Evolutionary conservation across 2,797 vertebrate genomes (phyloP).

Genomic region (Hoplostethus atlanticus): DNA sequence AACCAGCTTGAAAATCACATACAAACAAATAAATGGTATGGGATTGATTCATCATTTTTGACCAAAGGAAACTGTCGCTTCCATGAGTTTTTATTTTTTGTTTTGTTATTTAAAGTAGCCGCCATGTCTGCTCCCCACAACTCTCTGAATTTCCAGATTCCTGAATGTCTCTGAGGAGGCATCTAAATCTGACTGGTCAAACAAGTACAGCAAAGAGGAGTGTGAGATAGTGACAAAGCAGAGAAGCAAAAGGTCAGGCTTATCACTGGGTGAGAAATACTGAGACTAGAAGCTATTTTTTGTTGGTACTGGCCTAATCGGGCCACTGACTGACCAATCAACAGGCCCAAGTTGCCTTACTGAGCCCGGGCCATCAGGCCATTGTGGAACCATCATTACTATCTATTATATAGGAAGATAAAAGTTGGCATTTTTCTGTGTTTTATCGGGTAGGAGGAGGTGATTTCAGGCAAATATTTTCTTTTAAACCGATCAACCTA

Average conservation of each 20-base stretch:
- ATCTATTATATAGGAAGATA: neutral
- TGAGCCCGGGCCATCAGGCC: constrained; percentile 10
- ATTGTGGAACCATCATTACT: no score
- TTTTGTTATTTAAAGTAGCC: constrained; percentile 9
- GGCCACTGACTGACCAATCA: neutral
- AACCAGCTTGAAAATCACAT: constrained; percentile 8
- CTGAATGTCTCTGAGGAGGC: constrained; percentile 5
- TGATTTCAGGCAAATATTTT: neutral
- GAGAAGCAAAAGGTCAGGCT: constrained; percentile 8
- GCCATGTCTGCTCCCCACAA: neutral
- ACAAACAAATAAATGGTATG: constrained; percentile 10
- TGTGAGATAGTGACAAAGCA: neutral
- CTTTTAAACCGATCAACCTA: neutral
- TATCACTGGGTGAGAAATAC: constrained; percentile 33
- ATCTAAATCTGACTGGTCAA: constrained; percentile 2
- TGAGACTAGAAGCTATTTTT: constrained; percentile 14
- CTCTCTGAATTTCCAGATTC: constrained; percentile 7
- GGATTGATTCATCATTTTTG: constrained; percentile 33
- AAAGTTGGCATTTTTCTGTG: neutral
- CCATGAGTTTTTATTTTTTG: constrained; percentile 8
- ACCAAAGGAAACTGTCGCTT: constrained; percentile 6
- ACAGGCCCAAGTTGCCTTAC: neutral
- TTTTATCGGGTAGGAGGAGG: neutral
- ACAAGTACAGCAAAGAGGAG: constrained; percentile 7
- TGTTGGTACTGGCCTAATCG: constrained; percentile 16